phyloP scores from a whole-genome alignment of 2,113 vertebrate genomes.

The Barnardius zonarius region DNA sequence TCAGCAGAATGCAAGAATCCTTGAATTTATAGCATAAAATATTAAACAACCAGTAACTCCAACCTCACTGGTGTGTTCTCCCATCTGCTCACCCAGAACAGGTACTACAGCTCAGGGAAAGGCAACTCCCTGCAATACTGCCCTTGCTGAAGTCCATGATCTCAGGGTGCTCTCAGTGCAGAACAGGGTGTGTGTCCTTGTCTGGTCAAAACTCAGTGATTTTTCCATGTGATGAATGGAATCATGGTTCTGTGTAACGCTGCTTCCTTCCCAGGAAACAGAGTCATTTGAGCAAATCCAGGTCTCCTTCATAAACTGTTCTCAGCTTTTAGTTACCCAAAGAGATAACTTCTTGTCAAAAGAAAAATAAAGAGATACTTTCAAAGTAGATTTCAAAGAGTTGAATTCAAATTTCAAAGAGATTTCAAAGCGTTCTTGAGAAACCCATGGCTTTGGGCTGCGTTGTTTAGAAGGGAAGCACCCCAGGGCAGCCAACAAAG shows the following conservation, averaged over 20 bases:
- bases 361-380: background rate
- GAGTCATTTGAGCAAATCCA: background rate
- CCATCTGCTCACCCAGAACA: background rate
- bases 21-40: background rate
- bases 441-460: background rate
- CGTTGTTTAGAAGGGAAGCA: background rate
- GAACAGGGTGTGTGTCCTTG: background rate
- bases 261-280: conserved; percentile 40
- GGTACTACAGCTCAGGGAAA: background rate
- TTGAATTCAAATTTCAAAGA: too few relatives aligned
- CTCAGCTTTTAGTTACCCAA: background rate
- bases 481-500: background rate
- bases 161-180: background rate
- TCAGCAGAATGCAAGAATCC: background rate
- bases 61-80: background rate
- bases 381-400: background rate
- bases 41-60: background rate
- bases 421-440: background rate
- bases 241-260: conserved; percentile 7
- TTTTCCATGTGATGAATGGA: conserved; percentile 16
- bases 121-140: background rate
- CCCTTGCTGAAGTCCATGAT: background rate
- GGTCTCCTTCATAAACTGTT: background rate
- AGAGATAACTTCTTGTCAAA: background rate
- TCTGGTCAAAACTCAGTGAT: background rate